Evolutionary conservation across 2,888 invertebrate genomes (phyloP).

Genomic region (Acleris cristana): DNA sequence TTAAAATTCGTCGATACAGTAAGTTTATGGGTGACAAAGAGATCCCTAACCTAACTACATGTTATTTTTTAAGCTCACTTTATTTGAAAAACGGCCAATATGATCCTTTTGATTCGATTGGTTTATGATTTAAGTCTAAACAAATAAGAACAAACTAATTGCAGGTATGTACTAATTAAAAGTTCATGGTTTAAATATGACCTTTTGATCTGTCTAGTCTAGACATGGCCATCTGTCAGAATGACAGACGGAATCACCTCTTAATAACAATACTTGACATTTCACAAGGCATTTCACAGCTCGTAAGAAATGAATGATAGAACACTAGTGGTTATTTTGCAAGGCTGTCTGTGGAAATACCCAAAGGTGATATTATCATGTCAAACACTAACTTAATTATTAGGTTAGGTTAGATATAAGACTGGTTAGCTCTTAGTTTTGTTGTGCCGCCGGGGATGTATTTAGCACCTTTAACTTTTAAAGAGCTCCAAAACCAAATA

Average conservation of each 20-base stretch:
- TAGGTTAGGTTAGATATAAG: too few relatives aligned
- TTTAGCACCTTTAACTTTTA: too few relatives aligned
- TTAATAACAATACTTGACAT: conserved; percentile 8
- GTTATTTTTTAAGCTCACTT: too few relatives aligned
- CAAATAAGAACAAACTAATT: conserved; percentile 14
- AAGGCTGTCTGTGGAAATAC: not conserved
- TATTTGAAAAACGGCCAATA: too few relatives aligned
- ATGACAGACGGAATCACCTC: not conserved
- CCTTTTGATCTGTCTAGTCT: conserved; percentile 20
- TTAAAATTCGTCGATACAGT: too few relatives aligned
- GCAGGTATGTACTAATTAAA: conserved; percentile 1
- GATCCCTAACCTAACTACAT: too few relatives aligned
- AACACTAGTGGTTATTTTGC: not conserved
- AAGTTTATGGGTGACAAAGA: too few relatives aligned
- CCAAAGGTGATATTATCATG: not conserved
- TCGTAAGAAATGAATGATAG: conserved; percentile 4
- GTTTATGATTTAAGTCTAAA: conserved; percentile 12
- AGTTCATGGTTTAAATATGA: conserved; percentile 10
- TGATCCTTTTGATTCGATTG: too few relatives aligned
- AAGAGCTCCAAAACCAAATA: too few relatives aligned
- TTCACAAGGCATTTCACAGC: not conserved
- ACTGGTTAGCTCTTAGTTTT: too few relatives aligned
- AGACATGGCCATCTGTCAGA: conserved; percentile 7
- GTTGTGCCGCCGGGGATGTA: too few relatives aligned
- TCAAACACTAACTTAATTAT: too few relatives aligned